A percentile compares a stretch with the other conserved stretches of the same genome.
Evolutionary conservation across 2,888 invertebrate species (phyloP).

Genomic region (Melieria omissa): DNA sequence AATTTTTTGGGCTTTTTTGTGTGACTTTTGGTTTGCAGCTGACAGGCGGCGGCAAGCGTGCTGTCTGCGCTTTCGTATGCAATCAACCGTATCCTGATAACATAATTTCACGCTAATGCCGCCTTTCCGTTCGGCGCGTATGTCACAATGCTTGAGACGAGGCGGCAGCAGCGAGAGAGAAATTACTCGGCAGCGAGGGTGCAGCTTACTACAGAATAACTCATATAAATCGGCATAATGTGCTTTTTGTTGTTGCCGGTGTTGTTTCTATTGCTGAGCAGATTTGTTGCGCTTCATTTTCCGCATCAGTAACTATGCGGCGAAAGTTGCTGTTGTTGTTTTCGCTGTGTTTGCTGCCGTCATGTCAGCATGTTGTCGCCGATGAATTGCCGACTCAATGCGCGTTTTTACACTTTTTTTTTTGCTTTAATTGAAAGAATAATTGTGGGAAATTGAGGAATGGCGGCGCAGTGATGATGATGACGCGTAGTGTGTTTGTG

Average conservation of each 20-base stretch:
- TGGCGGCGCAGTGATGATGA: too few relatives aligned
- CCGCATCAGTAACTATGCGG: conserved; percentile 5
- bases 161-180: not conserved
- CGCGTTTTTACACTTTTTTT: not conserved
- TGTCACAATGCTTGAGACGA: not conserved
- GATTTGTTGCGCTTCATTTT: conserved; percentile 22
- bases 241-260: too few relatives aligned
- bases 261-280: not conserved
- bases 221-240: not conserved
- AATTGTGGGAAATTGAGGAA: too few relatives aligned
- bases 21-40: not conserved
- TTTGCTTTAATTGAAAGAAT: too few relatives aligned
- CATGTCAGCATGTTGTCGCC: not conserved
- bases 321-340: not conserved
- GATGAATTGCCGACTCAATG: not conserved
- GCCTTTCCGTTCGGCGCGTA: not conserved
- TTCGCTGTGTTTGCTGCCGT: not conserved
- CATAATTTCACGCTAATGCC: conserved; percentile 11
- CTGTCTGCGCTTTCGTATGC: not conserved
- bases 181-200: not conserved
- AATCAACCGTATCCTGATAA: conserved; percentile 22
- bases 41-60: too few relatives aligned
- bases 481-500: too few relatives aligned
- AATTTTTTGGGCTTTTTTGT: conserved; percentile 1
- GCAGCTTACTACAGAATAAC: not conserved